Conservation (phyloP, 2,113 vertebrate genomes). For the Mesembrinibis cayennensis region DNA sequence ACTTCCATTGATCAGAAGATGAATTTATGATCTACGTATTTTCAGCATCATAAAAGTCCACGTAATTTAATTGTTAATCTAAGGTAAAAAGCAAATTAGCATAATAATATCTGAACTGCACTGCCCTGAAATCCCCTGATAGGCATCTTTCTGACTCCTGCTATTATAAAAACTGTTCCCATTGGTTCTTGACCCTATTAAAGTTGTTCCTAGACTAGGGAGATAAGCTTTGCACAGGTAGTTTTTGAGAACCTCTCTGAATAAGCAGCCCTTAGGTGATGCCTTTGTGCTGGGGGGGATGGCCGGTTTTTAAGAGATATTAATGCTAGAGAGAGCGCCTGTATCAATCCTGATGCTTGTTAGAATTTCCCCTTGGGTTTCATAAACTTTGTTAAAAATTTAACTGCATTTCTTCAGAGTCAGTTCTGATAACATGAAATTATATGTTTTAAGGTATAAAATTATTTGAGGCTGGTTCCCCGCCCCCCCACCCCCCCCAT, state of each 20-base stretch:
- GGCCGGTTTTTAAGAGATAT: not conserved
- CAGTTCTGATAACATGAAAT: not conserved
- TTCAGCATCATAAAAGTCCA: not conserved
- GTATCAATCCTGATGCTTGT: not conserved
- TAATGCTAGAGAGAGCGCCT: not conserved
- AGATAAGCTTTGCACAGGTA: not conserved
- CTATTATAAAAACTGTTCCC: not conserved
- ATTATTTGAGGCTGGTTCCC: not conserved
- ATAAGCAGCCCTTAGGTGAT: not conserved
- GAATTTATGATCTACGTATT: not conserved
- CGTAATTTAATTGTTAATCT: slow-evolving; percentile 5
- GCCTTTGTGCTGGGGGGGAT: not conserved
- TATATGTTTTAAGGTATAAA: not conserved
- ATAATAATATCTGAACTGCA: not conserved
- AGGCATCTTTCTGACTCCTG: not conserved
- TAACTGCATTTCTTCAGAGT: not conserved
- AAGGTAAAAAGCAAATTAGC: not conserved
- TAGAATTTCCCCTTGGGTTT: not conserved
- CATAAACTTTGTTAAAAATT: not conserved
- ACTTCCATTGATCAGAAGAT: not conserved
- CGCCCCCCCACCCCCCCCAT: not conserved
- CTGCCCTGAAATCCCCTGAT: not conserved
- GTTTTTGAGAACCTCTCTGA: not conserved
- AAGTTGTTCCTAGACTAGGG: not conserved
- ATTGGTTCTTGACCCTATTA: not conserved